A percentile compares a stretch with the other conserved stretches of the same genome.
Conservation (phyloP, 92 coral and sea anemone species). For the Ricordea florida region DNA sequence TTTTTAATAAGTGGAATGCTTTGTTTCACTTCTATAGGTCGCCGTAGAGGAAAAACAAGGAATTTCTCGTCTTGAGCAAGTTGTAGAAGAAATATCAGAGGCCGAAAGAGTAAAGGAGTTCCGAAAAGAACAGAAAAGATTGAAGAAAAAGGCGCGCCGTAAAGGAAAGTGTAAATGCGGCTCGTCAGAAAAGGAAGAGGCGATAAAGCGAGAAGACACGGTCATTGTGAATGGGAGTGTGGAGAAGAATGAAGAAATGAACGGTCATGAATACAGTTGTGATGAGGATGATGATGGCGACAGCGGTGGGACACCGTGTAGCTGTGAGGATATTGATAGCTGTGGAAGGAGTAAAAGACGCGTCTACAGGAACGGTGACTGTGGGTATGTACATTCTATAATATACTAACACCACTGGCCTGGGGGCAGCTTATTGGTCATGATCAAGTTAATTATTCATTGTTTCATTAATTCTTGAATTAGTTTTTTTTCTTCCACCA, state of each 20-base stretch:
- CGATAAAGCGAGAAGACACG: slow-evolving; percentile 41
- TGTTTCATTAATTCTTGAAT: too few relatives aligned
- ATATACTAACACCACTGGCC: neutral
- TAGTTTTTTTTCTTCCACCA: too few relatives aligned
- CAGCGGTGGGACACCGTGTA: slow-evolving; percentile 71
- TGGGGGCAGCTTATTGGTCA: too few relatives aligned
- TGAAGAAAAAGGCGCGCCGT: slow-evolving; percentile 88
- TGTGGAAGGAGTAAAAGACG: slow-evolving; percentile 43
- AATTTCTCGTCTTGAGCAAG: slow-evolving; percentile 94
- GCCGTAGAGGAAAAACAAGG: slow-evolving; percentile 96
- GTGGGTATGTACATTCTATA: slow-evolving; percentile 58
- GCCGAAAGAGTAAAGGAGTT: slow-evolving; percentile 93
- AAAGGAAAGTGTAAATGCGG: slow-evolving; percentile 85
- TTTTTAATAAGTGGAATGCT: too few relatives aligned
- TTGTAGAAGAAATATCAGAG: slow-evolving; percentile 95
- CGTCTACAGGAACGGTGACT: slow-evolving; percentile 59
- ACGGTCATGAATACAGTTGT: slow-evolving; percentile 73
- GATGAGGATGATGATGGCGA: slow-evolving; percentile 79
- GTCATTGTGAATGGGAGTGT: slow-evolving; percentile 50
- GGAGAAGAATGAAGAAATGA: slow-evolving; percentile 60
- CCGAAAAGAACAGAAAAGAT: slow-evolving; percentile 87
- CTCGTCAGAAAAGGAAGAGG: slow-evolving; percentile 31
- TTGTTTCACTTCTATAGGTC: slow-evolving; percentile 45
- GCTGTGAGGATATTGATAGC: slow-evolving; percentile 63
- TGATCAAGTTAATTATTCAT: too few relatives aligned